A percentile compares a stretch with the other conserved stretches of the same genome.
Evolutionary conservation across 2,888 invertebrate species (phyloP).

Genomic region (Julus scandinavius): DNA sequence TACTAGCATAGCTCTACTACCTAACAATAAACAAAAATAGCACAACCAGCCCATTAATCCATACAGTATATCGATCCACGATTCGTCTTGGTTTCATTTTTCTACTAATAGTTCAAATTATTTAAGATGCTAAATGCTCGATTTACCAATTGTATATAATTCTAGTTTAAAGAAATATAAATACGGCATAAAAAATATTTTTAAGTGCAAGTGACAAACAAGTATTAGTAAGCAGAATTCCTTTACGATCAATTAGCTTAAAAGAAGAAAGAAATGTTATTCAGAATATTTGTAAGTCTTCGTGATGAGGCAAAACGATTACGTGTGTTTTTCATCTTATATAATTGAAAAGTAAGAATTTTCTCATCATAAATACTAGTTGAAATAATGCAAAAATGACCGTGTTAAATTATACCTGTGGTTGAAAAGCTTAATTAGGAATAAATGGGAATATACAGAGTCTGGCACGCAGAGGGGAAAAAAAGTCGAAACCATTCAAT

Average conservation of each 20-base stretch:
- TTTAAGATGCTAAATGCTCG: not conserved
- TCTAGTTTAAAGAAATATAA: not conserved
- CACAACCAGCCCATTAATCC: not conserved
- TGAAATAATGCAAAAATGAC: slow-evolving; percentile 5
- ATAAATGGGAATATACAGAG: slow-evolving; percentile 7
- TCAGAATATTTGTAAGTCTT: not conserved
- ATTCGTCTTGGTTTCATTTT: not conserved
- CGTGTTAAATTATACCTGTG: not conserved
- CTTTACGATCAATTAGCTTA: not conserved
- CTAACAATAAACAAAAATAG: not conserved
- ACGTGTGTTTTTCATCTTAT: not conserved
- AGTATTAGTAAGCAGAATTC: not conserved
- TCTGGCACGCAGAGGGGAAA: not conserved
- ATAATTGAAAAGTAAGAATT: not conserved
- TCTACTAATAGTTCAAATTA: not conserved
- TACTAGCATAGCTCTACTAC: not conserved
- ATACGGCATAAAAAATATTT: not conserved
- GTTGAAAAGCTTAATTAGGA: not conserved
- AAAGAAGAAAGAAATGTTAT: not conserved
- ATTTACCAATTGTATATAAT: not conserved
- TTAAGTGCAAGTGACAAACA: not conserved
- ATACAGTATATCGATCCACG: not conserved
- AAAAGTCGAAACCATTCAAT: not conserved
- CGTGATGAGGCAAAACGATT: slow-evolving; percentile 19
- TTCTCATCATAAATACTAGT: slow-evolving; percentile 14